A percentile compares a stretch with the other conserved stretches of the same genome.
Evolutionary conservation across 2,888 invertebrate species (phyloP).

Genomic region (Leptinotarsa haldemani): DNA sequence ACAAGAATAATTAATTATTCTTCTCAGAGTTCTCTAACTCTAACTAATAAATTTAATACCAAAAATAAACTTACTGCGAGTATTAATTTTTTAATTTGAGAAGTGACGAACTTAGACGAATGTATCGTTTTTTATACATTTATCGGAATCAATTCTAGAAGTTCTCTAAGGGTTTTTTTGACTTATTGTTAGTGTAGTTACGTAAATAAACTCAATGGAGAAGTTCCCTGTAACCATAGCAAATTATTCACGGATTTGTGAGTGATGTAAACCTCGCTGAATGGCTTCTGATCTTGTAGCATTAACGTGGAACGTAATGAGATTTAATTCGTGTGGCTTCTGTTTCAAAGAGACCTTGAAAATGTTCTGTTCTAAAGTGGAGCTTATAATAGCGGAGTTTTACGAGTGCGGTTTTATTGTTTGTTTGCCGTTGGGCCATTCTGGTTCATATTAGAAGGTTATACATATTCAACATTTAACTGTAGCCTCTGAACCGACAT

Average conservation of each 20-base stretch:
- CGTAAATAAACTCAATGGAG: not conserved
- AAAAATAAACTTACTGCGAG: too few species aligned
- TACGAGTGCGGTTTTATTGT: constrained; percentile 22
- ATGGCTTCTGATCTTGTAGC: constrained; percentile 33
- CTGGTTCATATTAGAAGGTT: not conserved
- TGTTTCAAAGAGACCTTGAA: constrained; percentile 31
- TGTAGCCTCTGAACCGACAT: not conserved
- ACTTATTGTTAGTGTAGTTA: not conserved
- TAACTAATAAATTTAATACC: too few species aligned
- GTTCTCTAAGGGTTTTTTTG: not conserved
- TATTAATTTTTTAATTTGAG: too few species aligned
- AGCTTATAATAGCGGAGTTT: constrained; percentile 23
- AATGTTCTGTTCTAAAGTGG: constrained; percentile 22
- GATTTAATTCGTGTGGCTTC: constrained; percentile 46
- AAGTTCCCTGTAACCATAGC: constrained; percentile 29
- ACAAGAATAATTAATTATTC: too few species aligned
- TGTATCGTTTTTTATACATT: too few species aligned
- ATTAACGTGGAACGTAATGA: constrained; percentile 41
- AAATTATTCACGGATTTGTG: constrained; percentile 20
- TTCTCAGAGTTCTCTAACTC: too few species aligned
- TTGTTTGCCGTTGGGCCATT: constrained; percentile 7
- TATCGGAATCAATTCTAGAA: not conserved
- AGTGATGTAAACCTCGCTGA: constrained; percentile 28
- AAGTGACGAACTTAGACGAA: too few species aligned
- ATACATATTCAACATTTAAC: not conserved